phyloP scores from a whole-genome alignment of 2,113 vertebrate species.

The Scophthalmus maximus region DNA sequence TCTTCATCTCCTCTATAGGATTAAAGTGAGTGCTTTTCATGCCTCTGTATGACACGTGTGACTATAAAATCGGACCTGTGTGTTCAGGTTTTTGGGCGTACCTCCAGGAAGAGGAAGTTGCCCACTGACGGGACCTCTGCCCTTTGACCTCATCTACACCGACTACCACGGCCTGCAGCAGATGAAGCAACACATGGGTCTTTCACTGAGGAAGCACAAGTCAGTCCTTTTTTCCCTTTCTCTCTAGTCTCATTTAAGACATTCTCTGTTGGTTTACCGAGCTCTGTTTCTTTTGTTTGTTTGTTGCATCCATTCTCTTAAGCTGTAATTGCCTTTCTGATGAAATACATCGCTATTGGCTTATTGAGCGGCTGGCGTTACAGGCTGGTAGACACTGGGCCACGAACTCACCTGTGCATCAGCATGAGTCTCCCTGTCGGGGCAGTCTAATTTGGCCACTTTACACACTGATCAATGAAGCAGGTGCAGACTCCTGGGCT shows the following conservation, averaged over 20 bases:
- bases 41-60: background rate
- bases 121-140: conserved; percentile 89
- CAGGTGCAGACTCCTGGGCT: background rate
- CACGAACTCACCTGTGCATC: conserved; percentile 12
- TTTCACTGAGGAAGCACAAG: conserved; percentile 97
- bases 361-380: conserved; percentile 31
- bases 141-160: conserved; percentile 97
- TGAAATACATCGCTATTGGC: conserved; percentile 25
- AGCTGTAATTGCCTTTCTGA: conserved; percentile 27
- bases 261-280: background rate
- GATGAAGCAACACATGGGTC: conserved; percentile 98
- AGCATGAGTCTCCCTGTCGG: conserved; percentile 28
- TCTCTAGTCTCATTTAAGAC: background rate
- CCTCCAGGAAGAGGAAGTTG: conserved; percentile 96
- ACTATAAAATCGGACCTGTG: conserved; percentile 2
- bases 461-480: background rate
- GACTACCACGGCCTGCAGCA: conserved; percentile 98
- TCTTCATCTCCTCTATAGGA: too few relatives aligned
- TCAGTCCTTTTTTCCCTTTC: conserved; percentile 71
- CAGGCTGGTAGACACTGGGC: conserved; percentile 1
- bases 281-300: background rate
- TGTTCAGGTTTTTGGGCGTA: conserved; percentile 91
- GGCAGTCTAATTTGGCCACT: conserved; percentile 24
- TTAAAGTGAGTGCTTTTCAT: background rate
- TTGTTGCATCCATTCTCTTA: background rate